Percentiles rank a stretch among this genome's conserved stretches.
Evolutionary conservation across 1,140 invertebrate species (phyloP).

Genomic region (Macrobrachium rosenbergii): DNA sequence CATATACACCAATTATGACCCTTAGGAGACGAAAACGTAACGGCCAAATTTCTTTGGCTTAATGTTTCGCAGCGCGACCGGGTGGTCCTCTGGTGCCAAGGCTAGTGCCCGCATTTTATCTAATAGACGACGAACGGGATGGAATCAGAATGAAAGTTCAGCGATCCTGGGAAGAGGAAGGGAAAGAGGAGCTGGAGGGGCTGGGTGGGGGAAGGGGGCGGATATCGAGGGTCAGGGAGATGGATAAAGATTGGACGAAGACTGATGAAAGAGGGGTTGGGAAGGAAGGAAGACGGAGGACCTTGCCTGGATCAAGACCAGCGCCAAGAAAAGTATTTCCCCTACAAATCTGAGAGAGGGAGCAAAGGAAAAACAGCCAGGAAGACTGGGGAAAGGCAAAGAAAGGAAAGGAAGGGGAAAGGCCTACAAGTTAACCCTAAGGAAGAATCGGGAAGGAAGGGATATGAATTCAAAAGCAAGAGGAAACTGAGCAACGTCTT

Average conservation of each 20-base stretch:
- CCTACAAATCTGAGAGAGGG: no score
- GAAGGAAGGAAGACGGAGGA: background rate
- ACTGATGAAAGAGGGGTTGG: no score
- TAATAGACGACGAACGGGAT: background rate
- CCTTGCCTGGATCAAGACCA: no score
- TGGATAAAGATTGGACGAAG: background rate
- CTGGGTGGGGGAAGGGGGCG: background rate
- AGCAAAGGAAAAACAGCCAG: no score
- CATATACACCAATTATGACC: no score
- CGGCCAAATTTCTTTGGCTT: background rate
- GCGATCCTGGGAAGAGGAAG: background rate
- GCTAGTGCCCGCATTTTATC: background rate
- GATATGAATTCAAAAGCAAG: background rate
- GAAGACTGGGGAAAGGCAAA: background rate
- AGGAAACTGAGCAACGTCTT: no score
- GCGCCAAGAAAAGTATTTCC: no score
- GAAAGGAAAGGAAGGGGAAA: background rate
- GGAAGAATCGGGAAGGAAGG: background rate
- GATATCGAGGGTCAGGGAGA: background rate
- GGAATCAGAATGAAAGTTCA: conserved; percentile 14
- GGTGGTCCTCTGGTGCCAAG: no score
- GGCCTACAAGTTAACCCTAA: background rate
- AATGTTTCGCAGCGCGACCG: no score
- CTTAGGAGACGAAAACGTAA: no score
- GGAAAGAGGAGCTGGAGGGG: background rate